Conservation (phyloP, 2,797 vertebrate genomes). For the Rhinella marina region DNA sequence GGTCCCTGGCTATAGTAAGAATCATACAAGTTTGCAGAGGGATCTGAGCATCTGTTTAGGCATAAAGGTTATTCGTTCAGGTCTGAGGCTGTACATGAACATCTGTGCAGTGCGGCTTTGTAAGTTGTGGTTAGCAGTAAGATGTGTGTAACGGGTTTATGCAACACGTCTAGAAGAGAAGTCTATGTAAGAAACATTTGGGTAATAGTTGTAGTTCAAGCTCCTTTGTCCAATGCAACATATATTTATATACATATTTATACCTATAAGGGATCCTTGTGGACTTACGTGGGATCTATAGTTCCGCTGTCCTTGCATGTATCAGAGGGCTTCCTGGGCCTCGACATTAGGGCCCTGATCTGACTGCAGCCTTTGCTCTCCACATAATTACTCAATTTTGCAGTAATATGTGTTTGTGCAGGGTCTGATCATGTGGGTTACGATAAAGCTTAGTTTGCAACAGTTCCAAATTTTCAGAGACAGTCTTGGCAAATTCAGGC, state of each 20-base stretch:
- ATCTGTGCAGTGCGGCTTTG: neutral
- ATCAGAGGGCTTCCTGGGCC: too few relatives aligned
- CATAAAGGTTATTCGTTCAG: neutral
- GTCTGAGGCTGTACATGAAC: neutral
- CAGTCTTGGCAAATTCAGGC: too few relatives aligned
- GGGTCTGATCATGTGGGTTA: too few relatives aligned
- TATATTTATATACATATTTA: neutral
- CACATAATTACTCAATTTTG: too few relatives aligned
- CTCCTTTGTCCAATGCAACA: neutral
- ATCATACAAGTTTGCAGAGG: neutral
- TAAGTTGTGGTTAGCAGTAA: neutral
- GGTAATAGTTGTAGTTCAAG: neutral
- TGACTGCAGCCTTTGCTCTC: too few relatives aligned
- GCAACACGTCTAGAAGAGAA: neutral
- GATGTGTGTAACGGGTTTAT: neutral
- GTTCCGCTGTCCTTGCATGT: too few relatives aligned
- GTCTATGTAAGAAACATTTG: neutral
- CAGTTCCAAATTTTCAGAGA: too few relatives aligned
- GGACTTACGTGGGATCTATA: too few relatives aligned
- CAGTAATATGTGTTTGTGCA: too few relatives aligned
- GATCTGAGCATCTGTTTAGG: neutral
- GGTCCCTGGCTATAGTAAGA: too few relatives aligned
- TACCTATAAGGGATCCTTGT: neutral
- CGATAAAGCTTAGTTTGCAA: too few relatives aligned
- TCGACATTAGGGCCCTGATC: too few relatives aligned